A percentile compares a stretch with the other conserved stretches of the same genome.
Evolutionary conservation across 2,888 invertebrate species (phyloP).

Genomic region (Melipona bicolor): DNA sequence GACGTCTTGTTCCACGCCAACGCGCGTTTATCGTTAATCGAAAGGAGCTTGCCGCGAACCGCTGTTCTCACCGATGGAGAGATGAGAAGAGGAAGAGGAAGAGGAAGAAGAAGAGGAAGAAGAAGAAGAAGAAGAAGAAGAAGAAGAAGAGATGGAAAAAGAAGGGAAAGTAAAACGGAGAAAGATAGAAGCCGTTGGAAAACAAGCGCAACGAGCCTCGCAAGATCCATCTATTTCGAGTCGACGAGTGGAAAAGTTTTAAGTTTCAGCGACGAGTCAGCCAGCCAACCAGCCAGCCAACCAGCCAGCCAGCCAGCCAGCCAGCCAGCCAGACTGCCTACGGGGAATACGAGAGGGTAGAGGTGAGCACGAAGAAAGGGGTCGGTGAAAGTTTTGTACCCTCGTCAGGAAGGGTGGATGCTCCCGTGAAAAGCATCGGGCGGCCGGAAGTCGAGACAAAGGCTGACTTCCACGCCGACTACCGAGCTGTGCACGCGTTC

Average conservation of each 20-base stretch:
- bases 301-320: slow-evolving; percentile 35
- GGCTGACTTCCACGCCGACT: slow-evolving; percentile 70
- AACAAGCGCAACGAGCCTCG: slow-evolving; percentile 46
- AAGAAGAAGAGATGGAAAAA: too few species aligned
- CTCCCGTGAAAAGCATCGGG: slow-evolving; percentile 69
- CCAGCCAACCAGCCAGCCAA: slow-evolving; percentile 31
- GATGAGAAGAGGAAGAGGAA: neutral
- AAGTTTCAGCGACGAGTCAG: slow-evolving; percentile 55
- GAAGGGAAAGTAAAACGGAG: neutral
- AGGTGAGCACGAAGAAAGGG: slow-evolving; percentile 60
- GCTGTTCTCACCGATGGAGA: slow-evolving; percentile 25
- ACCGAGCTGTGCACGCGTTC: slow-evolving; percentile 54
- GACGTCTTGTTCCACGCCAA: slow-evolving; percentile 35
- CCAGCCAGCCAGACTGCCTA: slow-evolving; percentile 48
- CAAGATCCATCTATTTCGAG: slow-evolving; percentile 61
- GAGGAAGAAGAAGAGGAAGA: neutral
- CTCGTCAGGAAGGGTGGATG: slow-evolving; percentile 63
- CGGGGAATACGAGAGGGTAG: slow-evolving; percentile 48
- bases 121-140: too few species aligned
- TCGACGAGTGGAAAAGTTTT: slow-evolving; percentile 60
- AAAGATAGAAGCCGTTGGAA: slow-evolving; percentile 3
- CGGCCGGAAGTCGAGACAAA: slow-evolving; percentile 77
- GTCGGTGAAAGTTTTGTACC: slow-evolving; percentile 75
- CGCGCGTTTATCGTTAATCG: slow-evolving; percentile 17
- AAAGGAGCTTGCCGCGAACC: neutral